Evolutionary conservation across 1,140 invertebrate genomes (phyloP).

Genomic region (Agrilus planipennis): DNA sequence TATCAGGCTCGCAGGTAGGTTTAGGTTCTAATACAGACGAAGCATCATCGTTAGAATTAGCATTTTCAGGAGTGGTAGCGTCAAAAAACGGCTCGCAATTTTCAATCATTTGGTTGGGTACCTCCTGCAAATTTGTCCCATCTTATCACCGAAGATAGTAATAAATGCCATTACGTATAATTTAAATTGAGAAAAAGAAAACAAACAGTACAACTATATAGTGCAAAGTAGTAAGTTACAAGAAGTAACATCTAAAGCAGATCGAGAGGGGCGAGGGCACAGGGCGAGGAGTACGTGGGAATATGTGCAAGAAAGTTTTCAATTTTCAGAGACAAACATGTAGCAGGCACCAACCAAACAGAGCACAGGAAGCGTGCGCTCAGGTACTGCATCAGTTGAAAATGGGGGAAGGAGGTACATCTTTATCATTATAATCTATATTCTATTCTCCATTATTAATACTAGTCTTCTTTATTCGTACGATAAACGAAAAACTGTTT

Average conservation of each 20-base stretch:
- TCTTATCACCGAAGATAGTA: conserved; percentile 11
- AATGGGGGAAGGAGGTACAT: conserved; percentile 19
- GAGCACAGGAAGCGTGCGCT: conserved; percentile 30
- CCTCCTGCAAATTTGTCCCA: conserved; percentile 31
- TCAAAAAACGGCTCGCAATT: conserved; percentile 24
- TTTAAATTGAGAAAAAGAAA: conserved; percentile 3
- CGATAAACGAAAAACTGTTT: too few species aligned
- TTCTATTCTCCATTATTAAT: too few species aligned
- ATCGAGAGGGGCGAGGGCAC: conserved; percentile 16
- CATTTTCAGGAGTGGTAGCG: conserved; percentile 24
- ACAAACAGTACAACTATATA: not conserved
- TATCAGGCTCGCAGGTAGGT: conserved; percentile 19
- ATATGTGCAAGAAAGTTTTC: conserved; percentile 19
- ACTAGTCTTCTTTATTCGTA: too few species aligned
- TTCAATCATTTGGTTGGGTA: conserved; percentile 33
- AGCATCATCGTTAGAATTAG: conserved; percentile 26
- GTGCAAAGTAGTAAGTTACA: conserved; percentile 10
- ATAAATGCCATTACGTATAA: not conserved
- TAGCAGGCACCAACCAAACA: conserved; percentile 29
- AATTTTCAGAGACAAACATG: conserved; percentile 23
- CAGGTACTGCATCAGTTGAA: conserved; percentile 16
- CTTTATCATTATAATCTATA: too few species aligned
- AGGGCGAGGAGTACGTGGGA: too few species aligned
- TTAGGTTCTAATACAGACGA: conserved; percentile 23
- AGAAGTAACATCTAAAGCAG: conserved; percentile 25